phyloP scores from a whole-genome alignment of 2,113 vertebrate genomes.

The Indri indri region DNA sequence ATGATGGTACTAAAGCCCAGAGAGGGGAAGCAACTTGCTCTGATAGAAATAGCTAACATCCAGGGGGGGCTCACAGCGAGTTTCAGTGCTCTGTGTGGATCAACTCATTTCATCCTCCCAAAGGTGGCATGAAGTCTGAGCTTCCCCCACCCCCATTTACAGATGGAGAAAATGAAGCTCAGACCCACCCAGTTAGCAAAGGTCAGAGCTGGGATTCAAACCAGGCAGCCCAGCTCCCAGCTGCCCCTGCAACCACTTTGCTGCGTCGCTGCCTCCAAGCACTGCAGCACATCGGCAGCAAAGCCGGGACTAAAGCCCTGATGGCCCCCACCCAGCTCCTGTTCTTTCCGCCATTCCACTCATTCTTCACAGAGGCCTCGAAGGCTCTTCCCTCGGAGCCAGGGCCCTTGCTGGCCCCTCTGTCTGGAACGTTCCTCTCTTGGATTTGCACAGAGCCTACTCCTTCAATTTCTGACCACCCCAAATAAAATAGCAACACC shows the following conservation, averaged over 20 bases:
- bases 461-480: not conserved
- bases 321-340: not conserved
- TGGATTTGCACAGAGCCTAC: not conserved
- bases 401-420: not conserved
- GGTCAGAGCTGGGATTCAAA: not conserved
- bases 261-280: not conserved
- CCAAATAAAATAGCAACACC: not conserved
- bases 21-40: not conserved
- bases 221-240: not conserved
- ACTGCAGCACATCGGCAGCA: not conserved
- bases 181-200: not conserved
- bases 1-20: rapidly evolving
- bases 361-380: not conserved
- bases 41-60: not conserved
- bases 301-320: rapidly evolving
- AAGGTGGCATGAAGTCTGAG: not conserved
- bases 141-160: too few species aligned
- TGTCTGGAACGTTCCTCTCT: not conserved
- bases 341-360: not conserved
- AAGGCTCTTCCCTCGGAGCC: not conserved
- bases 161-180: not conserved
- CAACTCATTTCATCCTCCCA: not conserved
- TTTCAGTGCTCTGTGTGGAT: too few species aligned
- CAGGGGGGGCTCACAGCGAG: rapidly evolving
- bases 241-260: too few species aligned